Base-by-base conservation (phyloP, 2,888 invertebrate genomes). In the Drosophila algonquin region DNA sequence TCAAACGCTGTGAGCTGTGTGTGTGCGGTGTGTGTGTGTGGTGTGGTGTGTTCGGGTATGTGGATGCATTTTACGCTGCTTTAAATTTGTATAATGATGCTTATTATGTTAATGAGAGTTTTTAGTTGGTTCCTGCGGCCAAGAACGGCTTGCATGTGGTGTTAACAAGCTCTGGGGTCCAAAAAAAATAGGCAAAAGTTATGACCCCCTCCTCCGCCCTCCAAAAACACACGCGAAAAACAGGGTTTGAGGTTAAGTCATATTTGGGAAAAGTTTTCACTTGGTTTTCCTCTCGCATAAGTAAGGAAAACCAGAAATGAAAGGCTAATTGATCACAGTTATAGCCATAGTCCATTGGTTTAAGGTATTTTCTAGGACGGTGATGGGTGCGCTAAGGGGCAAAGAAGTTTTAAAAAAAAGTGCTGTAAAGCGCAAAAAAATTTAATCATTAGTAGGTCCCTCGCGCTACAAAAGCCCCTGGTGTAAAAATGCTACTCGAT, bases 71-170 rank as follows among this genome's bases (percentile, higher is more conserved):
- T 76, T 63, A 84, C 81, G 85, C 70, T 74, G 65, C 69, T 77
- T 76, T 83, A 73, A 62, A 73, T 82, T 81, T 81, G 68, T 76
- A 83, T 81, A 81, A 81, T 76, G 73, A 71, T 73, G 78, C 80
- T 80, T 81, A 78, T 83, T 83, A 74, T 81, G 78, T 83, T 80
- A 83, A 83, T 80, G 83, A 78, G 83, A 78, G 73, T 80, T 80
- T 75, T 64, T 50, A 69, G 63, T 48, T 74, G 70, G 58, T 58
- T 54, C 52, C 47, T 40, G 44, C 46, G 46, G 63, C 12, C 57
- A 58, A 35, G 16, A 45, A 18, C 46, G 46, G 45, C 35, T 53
- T 35, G 48, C 30, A 6, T 55, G 35, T 30, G 27, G 60, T 47
- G 63, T 52, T 69, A 58, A 75, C 30, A 62, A 61, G 75, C 52